These are phyloP conservation scores for Rousettus leschenaultii DNA, from an alignment of 2,113 vertebrate genomes.

Conservation along the genomic window DNA sequence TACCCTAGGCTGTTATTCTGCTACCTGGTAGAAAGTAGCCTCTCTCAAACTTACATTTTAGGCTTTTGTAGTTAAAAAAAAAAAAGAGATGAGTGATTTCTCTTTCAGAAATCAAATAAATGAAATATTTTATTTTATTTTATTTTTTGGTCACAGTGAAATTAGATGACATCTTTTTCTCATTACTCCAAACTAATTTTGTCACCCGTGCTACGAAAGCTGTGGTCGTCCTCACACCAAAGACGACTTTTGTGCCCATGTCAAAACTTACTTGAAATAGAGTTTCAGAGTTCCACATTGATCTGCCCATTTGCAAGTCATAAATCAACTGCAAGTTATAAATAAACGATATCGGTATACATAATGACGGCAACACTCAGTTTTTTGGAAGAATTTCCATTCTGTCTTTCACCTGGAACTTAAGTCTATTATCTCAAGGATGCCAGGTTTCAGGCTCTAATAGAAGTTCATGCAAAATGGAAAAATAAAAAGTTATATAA, in stretches of 20 bases:
- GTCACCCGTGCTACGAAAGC: neutral
- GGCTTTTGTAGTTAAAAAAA: conserved; percentile 2
- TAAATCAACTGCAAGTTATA: too few species aligned
- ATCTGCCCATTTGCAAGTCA: neutral
- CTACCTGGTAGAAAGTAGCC: conserved; percentile 60
- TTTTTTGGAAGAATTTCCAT: neutral
- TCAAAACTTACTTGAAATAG: neutral
- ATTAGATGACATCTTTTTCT: neutral
- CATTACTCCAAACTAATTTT: neutral
- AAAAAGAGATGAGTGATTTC: neutral
- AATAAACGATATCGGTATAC: too few species aligned
- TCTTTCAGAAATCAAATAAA: neutral
- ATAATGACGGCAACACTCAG: neutral
- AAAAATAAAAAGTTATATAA: neutral
- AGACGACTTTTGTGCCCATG: neutral
- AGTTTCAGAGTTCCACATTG: neutral
- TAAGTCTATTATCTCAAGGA: neutral
- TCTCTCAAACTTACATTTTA: conserved; percentile 65
- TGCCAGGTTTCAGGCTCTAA: neutral
- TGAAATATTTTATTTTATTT: neutral
- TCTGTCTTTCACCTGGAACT: neutral
- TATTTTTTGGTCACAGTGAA: neutral
- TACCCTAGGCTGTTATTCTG: conserved; percentile 46
- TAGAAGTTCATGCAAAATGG: neutral
- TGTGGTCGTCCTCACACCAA: neutral